These are phyloP conservation scores for Melipona bicolor DNA, from an alignment of 2,888 invertebrate genomes.

Conservation along the genomic window DNA sequence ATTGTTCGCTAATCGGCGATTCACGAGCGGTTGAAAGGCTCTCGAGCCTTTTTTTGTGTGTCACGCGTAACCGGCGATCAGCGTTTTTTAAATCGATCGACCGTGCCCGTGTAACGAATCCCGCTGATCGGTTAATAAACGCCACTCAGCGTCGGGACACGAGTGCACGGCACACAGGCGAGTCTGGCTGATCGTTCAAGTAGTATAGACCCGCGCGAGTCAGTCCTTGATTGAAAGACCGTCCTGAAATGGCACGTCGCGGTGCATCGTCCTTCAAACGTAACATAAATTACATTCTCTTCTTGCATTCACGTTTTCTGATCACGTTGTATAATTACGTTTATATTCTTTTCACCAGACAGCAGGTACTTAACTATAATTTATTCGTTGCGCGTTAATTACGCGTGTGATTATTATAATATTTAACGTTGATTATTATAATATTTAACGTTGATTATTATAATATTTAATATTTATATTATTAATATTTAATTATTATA, in stretches of 20 bases:
- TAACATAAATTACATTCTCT: not conserved
- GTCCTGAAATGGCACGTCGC: not conserved
- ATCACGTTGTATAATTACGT: too few relatives aligned
- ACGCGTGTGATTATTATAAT: too few relatives aligned
- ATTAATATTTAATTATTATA: too few relatives aligned
- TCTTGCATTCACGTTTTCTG: too few relatives aligned
- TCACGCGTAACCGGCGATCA: slow-evolving; percentile 4
- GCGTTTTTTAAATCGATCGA: slow-evolving; percentile 32
- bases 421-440: too few relatives aligned
- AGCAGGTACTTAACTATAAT: too few relatives aligned
- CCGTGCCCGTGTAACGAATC: not conserved
- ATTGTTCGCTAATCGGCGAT: not conserved
- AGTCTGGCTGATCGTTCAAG: slow-evolving; percentile 13
- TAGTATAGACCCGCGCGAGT: slow-evolving; percentile 21
- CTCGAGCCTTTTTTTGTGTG: not conserved
- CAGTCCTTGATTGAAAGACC: slow-evolving; percentile 14
- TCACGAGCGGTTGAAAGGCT: not conserved
- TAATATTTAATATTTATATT: too few relatives aligned
- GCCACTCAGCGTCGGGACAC: slow-evolving; percentile 11
- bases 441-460: too few relatives aligned
- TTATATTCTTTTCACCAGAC: too few relatives aligned
- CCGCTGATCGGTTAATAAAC: slow-evolving; percentile 31
- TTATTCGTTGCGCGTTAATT: too few relatives aligned
- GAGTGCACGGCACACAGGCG: slow-evolving; percentile 21
- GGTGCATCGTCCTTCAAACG: not conserved